These are phyloP conservation scores for Polyommatus icarus DNA, from an alignment of 2,888 invertebrate species.

Conservation along the genomic window DNA sequence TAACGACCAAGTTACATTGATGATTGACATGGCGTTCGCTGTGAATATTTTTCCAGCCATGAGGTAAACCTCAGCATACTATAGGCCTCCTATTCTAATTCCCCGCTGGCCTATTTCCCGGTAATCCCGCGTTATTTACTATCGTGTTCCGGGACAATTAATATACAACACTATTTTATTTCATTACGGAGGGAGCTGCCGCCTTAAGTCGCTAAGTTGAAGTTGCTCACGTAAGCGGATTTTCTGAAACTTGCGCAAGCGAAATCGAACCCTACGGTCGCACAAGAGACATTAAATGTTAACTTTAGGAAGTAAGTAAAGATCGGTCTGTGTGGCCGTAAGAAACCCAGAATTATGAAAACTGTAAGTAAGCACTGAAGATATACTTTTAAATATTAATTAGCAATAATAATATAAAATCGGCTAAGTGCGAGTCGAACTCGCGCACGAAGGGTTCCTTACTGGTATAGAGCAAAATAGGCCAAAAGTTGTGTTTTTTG, in stretches of 20 bases:
- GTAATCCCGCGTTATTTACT: conserved; percentile 53
- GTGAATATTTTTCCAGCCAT: conserved; percentile 9
- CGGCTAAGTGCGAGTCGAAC: too few relatives aligned
- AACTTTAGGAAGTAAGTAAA: neutral
- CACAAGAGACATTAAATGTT: neutral
- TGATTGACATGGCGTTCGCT: neutral
- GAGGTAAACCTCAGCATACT: neutral
- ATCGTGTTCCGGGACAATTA: conserved; percentile 74
- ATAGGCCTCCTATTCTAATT: conserved; percentile 26
- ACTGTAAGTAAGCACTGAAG: neutral
- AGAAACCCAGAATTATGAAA: too few relatives aligned
- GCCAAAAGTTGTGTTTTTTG: too few relatives aligned
- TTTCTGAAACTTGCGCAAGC: conserved; percentile 2
- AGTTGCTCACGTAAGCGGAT: conserved; percentile 41
- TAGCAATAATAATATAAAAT: too few relatives aligned
- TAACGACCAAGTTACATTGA: neutral
- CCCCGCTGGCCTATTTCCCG: conserved; percentile 43
- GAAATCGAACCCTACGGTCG: neutral
- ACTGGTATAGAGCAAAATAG: too few relatives aligned
- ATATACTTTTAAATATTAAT: too few relatives aligned
- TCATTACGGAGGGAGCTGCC: conserved; percentile 64
- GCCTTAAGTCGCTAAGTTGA: conserved; percentile 51
- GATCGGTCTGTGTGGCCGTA: too few relatives aligned
- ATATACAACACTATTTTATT: conserved; percentile 76
- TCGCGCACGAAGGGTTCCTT: too few relatives aligned